A percentile compares a stretch with the other conserved stretches of the same genome.
Conservation (phyloP, 1,140 invertebrate genomes). For the Lepeophtheirus salmonis region DNA sequence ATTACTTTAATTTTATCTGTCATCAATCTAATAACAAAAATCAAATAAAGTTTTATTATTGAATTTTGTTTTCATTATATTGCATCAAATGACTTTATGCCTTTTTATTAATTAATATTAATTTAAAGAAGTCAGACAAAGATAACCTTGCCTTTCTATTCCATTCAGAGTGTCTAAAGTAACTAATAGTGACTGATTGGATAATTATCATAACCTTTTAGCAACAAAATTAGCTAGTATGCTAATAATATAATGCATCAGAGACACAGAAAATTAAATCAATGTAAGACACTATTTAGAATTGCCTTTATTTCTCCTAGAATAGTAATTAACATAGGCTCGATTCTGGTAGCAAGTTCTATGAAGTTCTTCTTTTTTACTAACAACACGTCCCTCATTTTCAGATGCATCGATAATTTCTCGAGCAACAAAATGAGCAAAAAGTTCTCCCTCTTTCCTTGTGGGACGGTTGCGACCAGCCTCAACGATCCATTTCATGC, state of each 20-base stretch:
- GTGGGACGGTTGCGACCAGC: not conserved
- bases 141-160: too few species aligned
- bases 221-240: too few species aligned
- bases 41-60: not conserved
- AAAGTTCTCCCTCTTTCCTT: not conserved
- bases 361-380: not conserved
- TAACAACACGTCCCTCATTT: not conserved
- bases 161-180: too few species aligned
- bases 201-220: too few species aligned
- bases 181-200: too few species aligned
- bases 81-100: too few species aligned
- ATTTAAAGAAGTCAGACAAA: too few species aligned
- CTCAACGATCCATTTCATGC: not conserved
- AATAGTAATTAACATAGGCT: not conserved
- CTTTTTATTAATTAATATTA: too few species aligned
- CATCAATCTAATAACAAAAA: not conserved
- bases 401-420: not conserved
- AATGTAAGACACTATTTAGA: slow-evolving; percentile 6
- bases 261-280: too few species aligned
- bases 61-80: too few species aligned
- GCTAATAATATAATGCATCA: too few species aligned
- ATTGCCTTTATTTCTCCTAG: not conserved
- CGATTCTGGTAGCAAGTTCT: not conserved
- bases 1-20: not conserved
- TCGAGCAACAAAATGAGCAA: not conserved